Evolutionary conservation across 2,113 vertebrate species (phyloP), one percentile per base, ranked within the genome.

Genomic region (Toxostoma redivivum): DNA sequence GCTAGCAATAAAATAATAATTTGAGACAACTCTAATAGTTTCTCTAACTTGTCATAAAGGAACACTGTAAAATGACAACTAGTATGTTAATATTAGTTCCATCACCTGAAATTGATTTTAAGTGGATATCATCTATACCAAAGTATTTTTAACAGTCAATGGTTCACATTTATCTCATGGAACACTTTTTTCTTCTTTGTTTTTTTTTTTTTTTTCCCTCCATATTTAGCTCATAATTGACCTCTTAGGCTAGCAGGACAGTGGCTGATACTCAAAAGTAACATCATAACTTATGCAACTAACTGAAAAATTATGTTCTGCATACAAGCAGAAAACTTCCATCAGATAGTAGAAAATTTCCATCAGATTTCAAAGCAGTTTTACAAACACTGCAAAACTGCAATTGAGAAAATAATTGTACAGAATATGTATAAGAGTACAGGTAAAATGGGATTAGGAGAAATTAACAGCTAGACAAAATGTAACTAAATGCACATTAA

Each of bases 1-100:
- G 86, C 79, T 81, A 77, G 72, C 84, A 95, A 92, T 91, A 97
- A 95, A 94, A 91, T 70, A 91, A 88, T 85, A 81, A 93, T 92
- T 91, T 93, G 64, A 92, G 67, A 88, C 18, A 79, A 84, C 51
- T 77, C 24, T 54, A 95, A 94, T 58, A 35, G 56, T 94, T 94
- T 92, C 60, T 94, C 47, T 91, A 78, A 79, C 62, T 92, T 95
- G 45, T 86, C 81, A 83, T 40, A 88, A 90, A 80, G 53, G 53
- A 92, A 71, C 51, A 58, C 15, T 56, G 25, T 67, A 50, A 72
- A 94, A 86, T 74, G 54, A 83, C 37, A 65, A 92, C 37, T 31
- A 60, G 28, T 33, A 25, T 0, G 16, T 27, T 85, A 90, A 78
- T 9, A 19, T 70, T 66, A 92, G 31, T 70, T 92, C 64, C 50